phyloP scores from a whole-genome alignment of 2,113 vertebrate genomes.

The Uropsilus gracilis region DNA sequence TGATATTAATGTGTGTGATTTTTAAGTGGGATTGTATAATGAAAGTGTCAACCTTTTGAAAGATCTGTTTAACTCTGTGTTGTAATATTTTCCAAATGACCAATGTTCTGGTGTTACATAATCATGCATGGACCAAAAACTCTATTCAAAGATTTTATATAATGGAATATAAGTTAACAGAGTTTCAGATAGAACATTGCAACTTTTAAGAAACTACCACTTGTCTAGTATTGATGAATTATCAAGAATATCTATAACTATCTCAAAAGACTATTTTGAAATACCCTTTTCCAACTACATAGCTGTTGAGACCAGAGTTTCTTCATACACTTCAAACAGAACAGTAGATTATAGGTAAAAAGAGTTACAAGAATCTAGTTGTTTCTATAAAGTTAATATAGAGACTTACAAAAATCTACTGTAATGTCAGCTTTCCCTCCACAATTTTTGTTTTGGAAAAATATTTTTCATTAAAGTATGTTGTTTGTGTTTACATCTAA shows the following conservation, averaged over 20 bases:
- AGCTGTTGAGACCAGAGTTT: neutral
- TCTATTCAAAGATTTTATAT: neutral
- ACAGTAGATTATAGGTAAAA: neutral
- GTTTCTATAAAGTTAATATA: neutral
- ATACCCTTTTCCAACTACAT: neutral
- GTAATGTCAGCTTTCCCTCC: neutral
- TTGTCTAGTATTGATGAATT: conserved; percentile 6
- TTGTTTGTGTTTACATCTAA: neutral
- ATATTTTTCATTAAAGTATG: neutral
- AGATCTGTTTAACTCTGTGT: neutral
- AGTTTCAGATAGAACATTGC: neutral
- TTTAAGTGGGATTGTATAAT: neutral
- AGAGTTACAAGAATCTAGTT: neutral
- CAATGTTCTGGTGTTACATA: neutral
- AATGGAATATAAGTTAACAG: neutral
- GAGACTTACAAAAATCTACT: neutral
- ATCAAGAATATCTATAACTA: neutral
- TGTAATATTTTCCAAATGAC: neutral
- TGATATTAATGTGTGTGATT: neutral
- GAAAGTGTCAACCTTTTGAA: neutral
- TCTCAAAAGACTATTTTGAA: neutral
- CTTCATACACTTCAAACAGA: neutral
- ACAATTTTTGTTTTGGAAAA: neutral
- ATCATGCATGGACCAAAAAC: neutral
- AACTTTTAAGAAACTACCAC: neutral